Percentiles rank a stretch among this genome's conserved stretches.
Evolutionary conservation across 2,797 vertebrate species (phyloP).

Genomic region (Vireo griseus): DNA sequence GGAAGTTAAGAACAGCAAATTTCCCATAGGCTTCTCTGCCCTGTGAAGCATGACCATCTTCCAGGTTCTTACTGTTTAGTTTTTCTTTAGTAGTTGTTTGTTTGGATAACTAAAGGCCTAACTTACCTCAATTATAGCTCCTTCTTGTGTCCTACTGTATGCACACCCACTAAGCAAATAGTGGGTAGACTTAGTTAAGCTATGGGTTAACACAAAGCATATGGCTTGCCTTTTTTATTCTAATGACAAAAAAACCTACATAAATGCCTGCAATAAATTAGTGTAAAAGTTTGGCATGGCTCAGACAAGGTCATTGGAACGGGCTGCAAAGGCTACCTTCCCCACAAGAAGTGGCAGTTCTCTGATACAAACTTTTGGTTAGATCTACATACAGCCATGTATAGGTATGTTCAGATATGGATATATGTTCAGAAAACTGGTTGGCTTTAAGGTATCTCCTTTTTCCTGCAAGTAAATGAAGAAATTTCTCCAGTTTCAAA

Average conservation of each 20-base stretch:
- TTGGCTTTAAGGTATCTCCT: neutral
- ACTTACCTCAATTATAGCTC: neutral
- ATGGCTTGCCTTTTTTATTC: neutral
- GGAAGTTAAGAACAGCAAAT: neutral
- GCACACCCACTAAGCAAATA: neutral
- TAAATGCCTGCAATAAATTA: neutral
- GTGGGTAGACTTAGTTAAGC: neutral
- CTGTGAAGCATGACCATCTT: neutral
- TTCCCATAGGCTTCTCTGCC: neutral
- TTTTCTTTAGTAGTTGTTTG: neutral
- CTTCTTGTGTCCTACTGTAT: neutral
- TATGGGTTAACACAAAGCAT: neutral
- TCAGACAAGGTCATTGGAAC: neutral
- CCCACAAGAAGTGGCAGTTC: neutral
- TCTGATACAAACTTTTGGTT: neutral
- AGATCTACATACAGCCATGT: neutral
- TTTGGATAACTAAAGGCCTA: neutral
- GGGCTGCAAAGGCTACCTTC: neutral
- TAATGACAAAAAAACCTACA: neutral
- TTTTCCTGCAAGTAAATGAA: neutral
- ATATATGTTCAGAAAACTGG: neutral
- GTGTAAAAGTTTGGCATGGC: neutral
- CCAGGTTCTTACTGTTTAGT: neutral
- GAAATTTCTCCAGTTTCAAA: neutral
- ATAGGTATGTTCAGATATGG: neutral